phyloP scores from a whole-genome alignment of 2,113 vertebrate genomes.

The Oryzias melastigma region DNA sequence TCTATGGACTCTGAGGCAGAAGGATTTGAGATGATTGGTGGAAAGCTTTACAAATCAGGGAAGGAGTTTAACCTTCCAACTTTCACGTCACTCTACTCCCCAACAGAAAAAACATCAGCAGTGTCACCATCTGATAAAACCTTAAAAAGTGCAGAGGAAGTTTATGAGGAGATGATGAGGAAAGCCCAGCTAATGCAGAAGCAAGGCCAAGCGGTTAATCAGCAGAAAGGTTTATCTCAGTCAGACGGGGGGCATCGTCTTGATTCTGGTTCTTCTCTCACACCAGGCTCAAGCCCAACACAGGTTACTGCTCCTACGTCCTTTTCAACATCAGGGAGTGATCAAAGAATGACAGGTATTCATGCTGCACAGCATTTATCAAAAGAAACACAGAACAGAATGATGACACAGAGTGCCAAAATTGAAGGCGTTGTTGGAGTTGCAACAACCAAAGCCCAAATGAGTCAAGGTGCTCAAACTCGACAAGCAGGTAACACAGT shows the following conservation, averaged over 20 bases:
- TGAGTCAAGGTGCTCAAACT: slow-evolving; percentile 56
- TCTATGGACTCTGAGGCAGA: slow-evolving; percentile 96
- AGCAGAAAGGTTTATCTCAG: slow-evolving; percentile 67
- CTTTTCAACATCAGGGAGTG: slow-evolving; percentile 76
- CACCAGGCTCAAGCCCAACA: slow-evolving; percentile 94
- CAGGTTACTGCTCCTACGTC: slow-evolving; percentile 89
- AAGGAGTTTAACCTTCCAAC: slow-evolving; percentile 96
- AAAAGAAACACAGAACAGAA: slow-evolving; percentile 85
- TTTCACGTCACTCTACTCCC: slow-evolving; percentile 97
- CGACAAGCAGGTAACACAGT: slow-evolving; percentile 44
- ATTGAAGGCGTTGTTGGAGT: slow-evolving; percentile 74
- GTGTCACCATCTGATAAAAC: slow-evolving; percentile 81
- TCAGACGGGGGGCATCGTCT: slow-evolving; percentile 83
- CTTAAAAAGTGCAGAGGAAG: slow-evolving; percentile 96
- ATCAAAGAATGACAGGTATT: slow-evolving; percentile 83
- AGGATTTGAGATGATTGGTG: slow-evolving; percentile 85
- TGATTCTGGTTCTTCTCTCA: slow-evolving; percentile 85
- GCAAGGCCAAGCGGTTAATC: slow-evolving; percentile 69
- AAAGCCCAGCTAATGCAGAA: slow-evolving; percentile 95
- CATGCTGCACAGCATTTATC: slow-evolving; percentile 90
- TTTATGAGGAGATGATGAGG: slow-evolving; percentile 98
- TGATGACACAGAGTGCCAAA: slow-evolving; percentile 82
- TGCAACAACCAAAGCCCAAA: slow-evolving; percentile 66
- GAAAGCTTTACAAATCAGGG: slow-evolving; percentile 93
- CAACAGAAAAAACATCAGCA: slow-evolving; percentile 83